phyloP scores from a whole-genome alignment of 2,888 invertebrate species.

The Nemotelus nigrinus region DNA sequence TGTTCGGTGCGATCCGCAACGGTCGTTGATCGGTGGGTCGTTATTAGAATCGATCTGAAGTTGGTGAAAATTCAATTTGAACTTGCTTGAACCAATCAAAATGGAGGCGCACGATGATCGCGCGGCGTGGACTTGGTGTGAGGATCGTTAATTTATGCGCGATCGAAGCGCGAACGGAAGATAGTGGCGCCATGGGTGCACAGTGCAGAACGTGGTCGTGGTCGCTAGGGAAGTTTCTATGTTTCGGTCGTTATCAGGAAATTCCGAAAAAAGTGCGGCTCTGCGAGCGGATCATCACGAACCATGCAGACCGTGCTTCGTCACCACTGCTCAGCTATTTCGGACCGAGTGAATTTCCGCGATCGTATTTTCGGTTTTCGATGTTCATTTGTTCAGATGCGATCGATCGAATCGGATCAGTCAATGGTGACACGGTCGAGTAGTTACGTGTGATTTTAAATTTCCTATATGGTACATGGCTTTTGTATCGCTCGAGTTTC shows the following conservation, averaged over 20 bases:
- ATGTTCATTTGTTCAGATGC: slow-evolving; percentile 49
- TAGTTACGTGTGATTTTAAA: slow-evolving; percentile 30
- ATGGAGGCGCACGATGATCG: slow-evolving; percentile 9
- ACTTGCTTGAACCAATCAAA: slow-evolving; percentile 17
- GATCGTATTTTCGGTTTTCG: slow-evolving; percentile 32
- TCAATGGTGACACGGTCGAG: slow-evolving; percentile 34
- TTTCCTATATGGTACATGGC: neutral
- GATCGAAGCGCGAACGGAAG: slow-evolving; percentile 7
- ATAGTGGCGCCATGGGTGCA: slow-evolving; percentile 37
- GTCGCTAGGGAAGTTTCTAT: slow-evolving; percentile 23
- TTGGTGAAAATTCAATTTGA: slow-evolving; percentile 28
- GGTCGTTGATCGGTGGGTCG: slow-evolving; percentile 26
- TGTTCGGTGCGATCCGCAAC: neutral
- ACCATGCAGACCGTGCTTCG: slow-evolving; percentile 6
- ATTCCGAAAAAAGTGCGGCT: slow-evolving; percentile 14
- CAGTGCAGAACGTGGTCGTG: neutral
- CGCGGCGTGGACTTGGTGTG: neutral
- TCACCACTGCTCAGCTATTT: slow-evolving; percentile 28
- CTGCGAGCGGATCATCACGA: slow-evolving; percentile 29
- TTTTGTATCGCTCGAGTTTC: slow-evolving; percentile 1
- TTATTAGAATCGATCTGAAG: slow-evolving; percentile 37
- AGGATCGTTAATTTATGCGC: slow-evolving; percentile 2
- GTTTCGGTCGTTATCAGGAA: slow-evolving; percentile 29
- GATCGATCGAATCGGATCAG: slow-evolving; percentile 48
- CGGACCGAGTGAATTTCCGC: slow-evolving; percentile 19